These are phyloP conservation scores for Ornithorhynchus anatinus DNA, from an alignment of 2,113 vertebrate species.

Conservation along the genomic window DNA sequence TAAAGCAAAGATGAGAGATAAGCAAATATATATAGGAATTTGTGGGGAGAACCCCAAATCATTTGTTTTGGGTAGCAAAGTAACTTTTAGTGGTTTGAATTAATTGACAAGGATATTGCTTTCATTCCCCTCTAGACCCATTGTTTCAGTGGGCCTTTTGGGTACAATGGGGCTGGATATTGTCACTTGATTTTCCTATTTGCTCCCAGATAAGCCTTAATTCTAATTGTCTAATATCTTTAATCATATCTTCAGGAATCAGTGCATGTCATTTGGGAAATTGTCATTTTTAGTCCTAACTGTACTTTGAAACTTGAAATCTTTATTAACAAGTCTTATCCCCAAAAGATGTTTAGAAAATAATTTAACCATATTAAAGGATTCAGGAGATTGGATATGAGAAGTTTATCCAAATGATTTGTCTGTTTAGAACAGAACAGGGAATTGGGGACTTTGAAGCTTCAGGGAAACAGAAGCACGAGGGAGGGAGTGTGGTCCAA, in stretches of 20 bases:
- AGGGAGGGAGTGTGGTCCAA: background rate
- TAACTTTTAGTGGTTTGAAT: background rate
- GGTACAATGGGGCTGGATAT: background rate
- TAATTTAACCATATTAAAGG: background rate
- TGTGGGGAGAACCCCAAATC: background rate
- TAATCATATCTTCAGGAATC: background rate
- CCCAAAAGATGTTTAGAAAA: background rate
- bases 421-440: background rate
- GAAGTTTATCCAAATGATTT: background rate
- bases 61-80: background rate
- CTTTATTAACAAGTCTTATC: background rate
- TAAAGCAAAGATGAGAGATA: background rate
- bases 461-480: background rate
- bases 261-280: background rate
- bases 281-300: background rate
- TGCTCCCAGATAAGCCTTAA: background rate
- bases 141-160: background rate
- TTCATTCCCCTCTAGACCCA: background rate
- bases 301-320: background rate
- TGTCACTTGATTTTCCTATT: background rate
- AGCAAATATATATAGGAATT: background rate
- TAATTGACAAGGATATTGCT: background rate
- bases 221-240: background rate
- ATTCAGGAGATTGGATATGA: background rate
- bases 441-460: background rate